Conservation (phyloP, 2,888 invertebrate genomes). For the Drosophila longiperda region DNA sequence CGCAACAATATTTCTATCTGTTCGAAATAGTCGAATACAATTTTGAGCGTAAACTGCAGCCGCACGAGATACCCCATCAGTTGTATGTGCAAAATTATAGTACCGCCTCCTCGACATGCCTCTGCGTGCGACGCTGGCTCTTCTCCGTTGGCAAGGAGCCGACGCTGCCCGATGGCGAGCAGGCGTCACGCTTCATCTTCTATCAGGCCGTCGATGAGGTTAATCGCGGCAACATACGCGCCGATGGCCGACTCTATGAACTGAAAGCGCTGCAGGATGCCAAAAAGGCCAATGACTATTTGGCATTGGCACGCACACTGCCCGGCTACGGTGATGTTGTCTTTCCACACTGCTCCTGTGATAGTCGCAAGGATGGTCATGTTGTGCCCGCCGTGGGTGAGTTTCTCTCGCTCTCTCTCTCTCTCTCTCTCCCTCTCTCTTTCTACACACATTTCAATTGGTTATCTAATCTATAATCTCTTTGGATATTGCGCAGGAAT, state of each 20-base stretch:
- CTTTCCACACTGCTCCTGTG: slow-evolving; percentile 97
- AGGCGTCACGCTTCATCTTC: slow-evolving; percentile 93
- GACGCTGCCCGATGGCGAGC: slow-evolving; percentile 88
- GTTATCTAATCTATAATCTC: neutral
- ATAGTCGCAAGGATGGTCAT: slow-evolving; percentile 94
- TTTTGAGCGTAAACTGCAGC: slow-evolving; percentile 97
- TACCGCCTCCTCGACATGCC: slow-evolving; percentile 97
- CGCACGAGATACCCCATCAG: slow-evolving; percentile 98
- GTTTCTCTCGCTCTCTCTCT: slow-evolving; percentile 41
- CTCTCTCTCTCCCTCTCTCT: neutral
- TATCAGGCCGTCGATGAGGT: slow-evolving; percentile 98
- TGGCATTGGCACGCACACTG: slow-evolving; percentile 92
- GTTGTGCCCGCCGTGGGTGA: slow-evolving; percentile 91
- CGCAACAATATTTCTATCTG: slow-evolving; percentile 96
- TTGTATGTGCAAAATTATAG: slow-evolving; percentile 99
- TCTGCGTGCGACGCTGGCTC: slow-evolving; percentile 94
- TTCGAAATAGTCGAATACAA: slow-evolving; percentile 99
- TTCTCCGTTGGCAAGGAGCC: slow-evolving; percentile 90
- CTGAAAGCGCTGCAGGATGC: slow-evolving; percentile 97
- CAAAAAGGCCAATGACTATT: slow-evolving; percentile 93
- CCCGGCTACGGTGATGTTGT: slow-evolving; percentile 97
- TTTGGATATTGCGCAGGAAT: slow-evolving; percentile 85
- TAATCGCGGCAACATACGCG: slow-evolving; percentile 95
- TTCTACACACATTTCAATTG: neutral
- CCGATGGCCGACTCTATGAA: slow-evolving; percentile 97